A percentile compares a stretch with the other conserved stretches of the same genome.
These are phyloP conservation scores for Agrilus cyanescens DNA, from an alignment of 2,888 invertebrate species.

Conservation along the genomic window DNA sequence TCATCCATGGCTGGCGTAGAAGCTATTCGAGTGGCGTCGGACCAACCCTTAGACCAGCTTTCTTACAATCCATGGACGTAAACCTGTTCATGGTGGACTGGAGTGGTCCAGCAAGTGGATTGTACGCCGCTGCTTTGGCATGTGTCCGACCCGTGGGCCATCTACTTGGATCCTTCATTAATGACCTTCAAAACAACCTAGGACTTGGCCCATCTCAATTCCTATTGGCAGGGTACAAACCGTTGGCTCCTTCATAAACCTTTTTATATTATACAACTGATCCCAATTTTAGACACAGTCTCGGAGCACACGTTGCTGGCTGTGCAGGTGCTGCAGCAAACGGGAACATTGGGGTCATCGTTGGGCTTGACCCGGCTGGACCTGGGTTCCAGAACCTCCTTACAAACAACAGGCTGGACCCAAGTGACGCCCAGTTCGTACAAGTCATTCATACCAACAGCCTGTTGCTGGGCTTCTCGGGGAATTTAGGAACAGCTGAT, in stretches of 20 bases:
- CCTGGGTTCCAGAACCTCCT: slow-evolving; percentile 11
- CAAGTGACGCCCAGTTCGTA: slow-evolving; percentile 27
- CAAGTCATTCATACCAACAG: slow-evolving; percentile 29
- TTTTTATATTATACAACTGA: too few species aligned
- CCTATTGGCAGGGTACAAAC: slow-evolving; percentile 4
- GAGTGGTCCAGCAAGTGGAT: slow-evolving; percentile 3
- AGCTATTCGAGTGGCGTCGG: slow-evolving; percentile 6
- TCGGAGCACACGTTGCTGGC: slow-evolving; percentile 16
- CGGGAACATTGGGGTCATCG: slow-evolving; percentile 11
- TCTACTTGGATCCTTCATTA: slow-evolving; percentile 11
- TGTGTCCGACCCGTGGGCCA: slow-evolving; percentile 12
- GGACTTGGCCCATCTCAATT: slow-evolving; percentile 5
- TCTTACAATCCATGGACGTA: slow-evolving; percentile 4
- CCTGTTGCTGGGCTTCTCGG: slow-evolving; percentile 17
- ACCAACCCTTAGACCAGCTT: slow-evolving; percentile 3
- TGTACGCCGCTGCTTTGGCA: slow-evolving; percentile 7
- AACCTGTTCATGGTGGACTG: slow-evolving; percentile 13
- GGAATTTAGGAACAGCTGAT: slow-evolving; percentile 28
- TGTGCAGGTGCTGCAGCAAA: slow-evolving; percentile 10
- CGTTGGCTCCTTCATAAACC: too few species aligned
- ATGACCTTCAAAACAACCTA: slow-evolving; percentile 7
- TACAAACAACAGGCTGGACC: slow-evolving; percentile 24
- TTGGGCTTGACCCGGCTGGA: slow-evolving; percentile 15
- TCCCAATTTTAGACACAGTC: slow-evolving; percentile 9
- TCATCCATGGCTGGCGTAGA: slow-evolving; percentile 12